Evolutionary conservation across 2,797 vertebrate species (phyloP), one percentile per base, ranked within the genome.

Genomic region (Dryobates pubescens): DNA sequence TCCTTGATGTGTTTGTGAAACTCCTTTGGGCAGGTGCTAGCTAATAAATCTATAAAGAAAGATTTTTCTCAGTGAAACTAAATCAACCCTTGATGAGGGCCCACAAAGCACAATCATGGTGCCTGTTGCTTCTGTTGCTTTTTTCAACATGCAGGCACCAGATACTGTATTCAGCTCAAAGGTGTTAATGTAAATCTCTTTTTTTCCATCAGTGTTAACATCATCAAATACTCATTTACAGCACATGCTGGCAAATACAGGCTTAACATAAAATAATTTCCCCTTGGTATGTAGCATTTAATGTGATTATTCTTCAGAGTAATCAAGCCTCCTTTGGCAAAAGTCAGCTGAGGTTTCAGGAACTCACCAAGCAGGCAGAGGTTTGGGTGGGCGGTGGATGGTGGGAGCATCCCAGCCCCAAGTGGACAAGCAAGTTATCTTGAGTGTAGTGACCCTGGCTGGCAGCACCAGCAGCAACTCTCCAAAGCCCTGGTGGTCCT

Each of bases 191-290:
- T 36, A 76, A 90, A 84, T 71, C 26, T 81, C 64, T 70, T 17
- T 32, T 38, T 89, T 67, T 38, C 69, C 41, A 45, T 9, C 4
- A 7, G 43, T 22, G 20, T 84, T 88, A 51, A 59, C 32, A 29
- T 51, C 67, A 89, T 85, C 27, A 75, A 90, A 78, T 72, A 70
- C 58, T 92, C 63, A 56, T 80, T 93, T 78, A 59, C 82, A 86
- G 57, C 61, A 83, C 57, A 54, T 0, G 0, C 15, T 67, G 65
- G 70, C 57, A 90, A 81, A 84, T 69, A n/a, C 3, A 65, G 73
- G 32, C 27, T 69, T 87, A 58, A 41, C 29, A 65, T 34, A 36
- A 73, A 90, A 34, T n/a, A 67, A 69, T 81, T 86, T 53, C 53
- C 15, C 51, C 34, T 27, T 7, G 1, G 32, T 30, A n/a, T 58